A percentile compares a stretch with the other conserved stretches of the same genome.
phyloP scores from a whole-genome alignment of 2,888 invertebrate genomes.

The Aspidiotus destructor region DNA sequence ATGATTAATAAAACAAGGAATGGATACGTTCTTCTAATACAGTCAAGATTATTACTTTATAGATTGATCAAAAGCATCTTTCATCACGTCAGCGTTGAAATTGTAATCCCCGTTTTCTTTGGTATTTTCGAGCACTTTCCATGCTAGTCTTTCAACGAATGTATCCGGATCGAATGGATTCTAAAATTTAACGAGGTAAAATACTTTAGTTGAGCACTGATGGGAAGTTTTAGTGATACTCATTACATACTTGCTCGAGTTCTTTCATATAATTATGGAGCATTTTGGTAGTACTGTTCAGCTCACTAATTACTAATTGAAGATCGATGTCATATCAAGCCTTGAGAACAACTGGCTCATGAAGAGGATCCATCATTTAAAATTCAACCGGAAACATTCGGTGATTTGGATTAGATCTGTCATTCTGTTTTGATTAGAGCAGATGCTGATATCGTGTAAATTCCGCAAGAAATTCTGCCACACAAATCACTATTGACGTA shows the following conservation, averaged over 20 bases:
- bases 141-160: constrained; percentile 92
- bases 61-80: constrained; percentile 85
- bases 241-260: constrained; percentile 60
- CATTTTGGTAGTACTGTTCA: constrained; percentile 51
- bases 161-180: constrained; percentile 95
- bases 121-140: constrained; percentile 73
- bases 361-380: too few relatives aligned
- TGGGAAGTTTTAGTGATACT: not conserved
- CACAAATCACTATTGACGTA: too few relatives aligned
- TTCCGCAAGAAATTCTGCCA: too few relatives aligned
- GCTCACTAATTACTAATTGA: too few relatives aligned
- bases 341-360: too few relatives aligned
- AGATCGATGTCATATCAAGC: too few relatives aligned
- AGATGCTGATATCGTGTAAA: too few relatives aligned
- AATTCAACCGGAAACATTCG: too few relatives aligned
- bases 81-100: constrained; percentile 78
- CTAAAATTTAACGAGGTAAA: constrained; percentile 46
- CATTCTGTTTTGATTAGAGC: too few relatives aligned
- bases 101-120: constrained; percentile 41
- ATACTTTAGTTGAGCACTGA: not conserved
- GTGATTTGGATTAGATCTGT: too few relatives aligned
- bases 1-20: not conserved
- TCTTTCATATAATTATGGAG: constrained; percentile 81
- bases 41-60: constrained; percentile 50
- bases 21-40: constrained; percentile 30